Conservation (phyloP, 2,888 invertebrate genomes). For the Mythimna albipuncta region DNA sequence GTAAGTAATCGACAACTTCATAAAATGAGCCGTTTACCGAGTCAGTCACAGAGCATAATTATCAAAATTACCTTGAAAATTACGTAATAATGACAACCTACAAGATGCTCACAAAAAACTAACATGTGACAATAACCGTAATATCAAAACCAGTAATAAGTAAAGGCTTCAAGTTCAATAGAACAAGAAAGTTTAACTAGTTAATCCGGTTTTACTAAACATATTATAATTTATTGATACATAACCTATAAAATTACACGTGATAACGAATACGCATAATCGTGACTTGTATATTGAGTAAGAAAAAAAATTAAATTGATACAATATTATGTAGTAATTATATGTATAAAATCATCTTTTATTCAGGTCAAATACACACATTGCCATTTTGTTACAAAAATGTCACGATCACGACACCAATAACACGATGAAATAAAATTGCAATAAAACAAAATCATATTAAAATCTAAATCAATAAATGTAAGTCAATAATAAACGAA, state of each 20-base stretch:
- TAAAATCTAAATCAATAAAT: too few species aligned
- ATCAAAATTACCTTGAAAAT: not conserved
- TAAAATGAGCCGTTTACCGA: not conserved
- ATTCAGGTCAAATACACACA: too few species aligned
- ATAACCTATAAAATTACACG: not conserved
- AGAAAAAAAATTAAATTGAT: too few species aligned
- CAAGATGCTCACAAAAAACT: not conserved
- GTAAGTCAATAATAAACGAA: too few species aligned
- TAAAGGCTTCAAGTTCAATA: not conserved
- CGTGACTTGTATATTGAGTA: not conserved
- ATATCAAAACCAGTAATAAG: not conserved
- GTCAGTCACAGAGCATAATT: not conserved
- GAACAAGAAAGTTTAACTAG: conserved; percentile 1
- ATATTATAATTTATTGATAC: not conserved
- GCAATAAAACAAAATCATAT: too few species aligned
- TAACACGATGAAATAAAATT: too few species aligned
- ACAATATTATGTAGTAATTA: too few species aligned
- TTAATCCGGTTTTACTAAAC: conserved; percentile 15
- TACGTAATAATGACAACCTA: not conserved
- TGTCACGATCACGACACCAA: too few species aligned
- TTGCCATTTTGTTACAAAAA: too few species aligned
- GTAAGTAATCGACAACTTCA: not conserved
- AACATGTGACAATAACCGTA: not conserved
- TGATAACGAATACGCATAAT: not conserved
- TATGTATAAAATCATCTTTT: too few species aligned